Evolutionary conservation across 2,113 vertebrate species (phyloP), one percentile per base, ranked within the genome.

Genomic region (Mesembrinibis cayennensis): DNA sequence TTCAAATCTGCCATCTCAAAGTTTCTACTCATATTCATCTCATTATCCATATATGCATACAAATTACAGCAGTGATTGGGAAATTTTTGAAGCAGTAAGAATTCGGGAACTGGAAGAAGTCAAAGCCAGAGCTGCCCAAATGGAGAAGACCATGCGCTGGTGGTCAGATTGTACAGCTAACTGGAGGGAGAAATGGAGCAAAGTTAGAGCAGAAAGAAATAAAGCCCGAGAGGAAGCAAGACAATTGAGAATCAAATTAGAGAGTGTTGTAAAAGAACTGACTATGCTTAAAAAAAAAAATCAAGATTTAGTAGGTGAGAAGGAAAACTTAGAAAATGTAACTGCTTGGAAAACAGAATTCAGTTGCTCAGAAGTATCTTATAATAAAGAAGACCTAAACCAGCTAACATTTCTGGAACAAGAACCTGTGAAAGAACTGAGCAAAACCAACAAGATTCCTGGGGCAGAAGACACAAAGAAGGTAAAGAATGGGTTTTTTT

Each of bases 81-180:
- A 98, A 40, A 88, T 98, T 30, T 83, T 87, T 34, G 97, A 97
- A 78, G 97, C 97, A n/a, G 81, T 98, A 20, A 97, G 96, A 50
- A 70, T 89, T 84, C 94, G 15, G 36, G 98, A 98, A 29, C 85
- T 98, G 25, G 96, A 98, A 65, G 98, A 98, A 77, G 94, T 93
- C 62, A 98, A 98, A 80, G 95, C 97, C 52, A 97, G 98, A 91
- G 97, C 97, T 10, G 97, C 98, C 6, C 98, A 98, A 96, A 98
- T 98, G 98, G 98, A 98, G 73, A 98, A 98, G 91, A 98, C 98
- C 34, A 98, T 98, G 98, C 96, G 95, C 8, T 98, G 98, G 98
- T 98, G 98, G 98, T 98, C 98, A 8, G 98, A 98, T 10, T 98
- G 98, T 80, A 98, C 98, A 0, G 98, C 98, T 74, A 98, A 97